Evolutionary conservation across 2,888 invertebrate species (phyloP).

Genomic region (Lymantria dispar): DNA sequence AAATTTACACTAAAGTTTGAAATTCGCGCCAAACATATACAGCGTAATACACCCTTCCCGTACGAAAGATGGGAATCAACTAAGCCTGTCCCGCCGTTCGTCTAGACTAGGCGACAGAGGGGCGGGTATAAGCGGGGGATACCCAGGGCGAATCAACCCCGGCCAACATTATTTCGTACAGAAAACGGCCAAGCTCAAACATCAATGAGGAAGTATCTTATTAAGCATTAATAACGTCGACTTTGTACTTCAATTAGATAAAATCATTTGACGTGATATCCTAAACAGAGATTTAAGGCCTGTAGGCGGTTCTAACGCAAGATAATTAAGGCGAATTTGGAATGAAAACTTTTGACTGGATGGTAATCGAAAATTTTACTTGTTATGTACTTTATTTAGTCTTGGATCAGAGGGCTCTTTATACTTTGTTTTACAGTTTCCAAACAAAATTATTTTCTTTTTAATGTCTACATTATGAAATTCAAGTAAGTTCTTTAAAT

Average conservation of each 20-base stretch:
- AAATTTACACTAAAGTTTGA: conserved; percentile 46
- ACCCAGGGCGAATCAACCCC: conserved; percentile 56
- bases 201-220: conserved; percentile 61
- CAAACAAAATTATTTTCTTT: not conserved
- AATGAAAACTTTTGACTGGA: conserved; percentile 21
- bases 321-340: conserved; percentile 42
- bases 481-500: too few species aligned
- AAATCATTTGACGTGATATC: conserved; percentile 47
- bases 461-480: not conserved
- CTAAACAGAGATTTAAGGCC: conserved; percentile 41
- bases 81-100: conserved; percentile 53
- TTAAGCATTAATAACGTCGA: conserved; percentile 53
- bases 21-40: conserved; percentile 57
- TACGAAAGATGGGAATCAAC: conserved; percentile 50
- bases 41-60: conserved; percentile 45
- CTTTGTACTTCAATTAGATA: conserved; percentile 51
- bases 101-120: conserved; percentile 64
- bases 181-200: conserved; percentile 56
- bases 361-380: conserved; percentile 36
- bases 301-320: conserved; percentile 34
- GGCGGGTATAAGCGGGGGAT: conserved; percentile 34
- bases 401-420: conserved; percentile 36
- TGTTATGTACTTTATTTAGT: conserved; percentile 45
- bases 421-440: conserved; percentile 37
- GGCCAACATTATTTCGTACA: conserved; percentile 54